Evolutionary conservation across 2,888 invertebrate genomes (phyloP).

Genomic region (Agapostemon virescens): DNA sequence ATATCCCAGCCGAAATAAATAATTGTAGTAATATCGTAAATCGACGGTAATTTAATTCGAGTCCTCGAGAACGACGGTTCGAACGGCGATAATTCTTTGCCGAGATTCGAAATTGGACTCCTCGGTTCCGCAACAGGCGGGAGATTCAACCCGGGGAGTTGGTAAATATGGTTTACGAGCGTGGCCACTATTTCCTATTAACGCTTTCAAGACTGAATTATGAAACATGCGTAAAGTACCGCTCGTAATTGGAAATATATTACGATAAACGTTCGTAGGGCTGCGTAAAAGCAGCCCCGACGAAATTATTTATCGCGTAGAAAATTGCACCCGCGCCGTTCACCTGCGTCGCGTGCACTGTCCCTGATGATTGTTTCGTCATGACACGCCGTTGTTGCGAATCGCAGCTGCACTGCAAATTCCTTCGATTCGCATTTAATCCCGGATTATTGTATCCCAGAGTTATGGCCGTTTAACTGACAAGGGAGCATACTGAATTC

Average conservation of each 20-base stretch:
- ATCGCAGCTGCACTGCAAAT: neutral
- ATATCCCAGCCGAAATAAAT: neutral
- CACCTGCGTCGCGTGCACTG: neutral
- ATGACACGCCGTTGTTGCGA: neutral
- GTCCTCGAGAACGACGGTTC: conserved; percentile 7
- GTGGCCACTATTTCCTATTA: conserved; percentile 51
- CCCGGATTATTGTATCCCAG: neutral
- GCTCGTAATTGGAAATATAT: conserved; percentile 52
- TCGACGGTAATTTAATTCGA: conserved; percentile 11
- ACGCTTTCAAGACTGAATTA: conserved; percentile 51
- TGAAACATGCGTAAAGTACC: conserved; percentile 51
- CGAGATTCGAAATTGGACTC: conserved; percentile 42
- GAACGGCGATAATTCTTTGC: conserved; percentile 41
- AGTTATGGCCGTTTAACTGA: conserved; percentile 1
- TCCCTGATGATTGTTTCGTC: conserved; percentile 17
- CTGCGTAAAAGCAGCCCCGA: conserved; percentile 1
- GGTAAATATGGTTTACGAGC: conserved; percentile 53
- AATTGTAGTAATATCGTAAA: conserved; percentile 12
- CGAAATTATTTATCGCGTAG: conserved; percentile 36
- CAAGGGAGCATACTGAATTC: neutral
- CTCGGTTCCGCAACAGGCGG: conserved; percentile 41
- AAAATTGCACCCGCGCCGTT: conserved; percentile 15
- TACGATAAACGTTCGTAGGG: conserved; percentile 37
- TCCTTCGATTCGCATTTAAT: neutral
- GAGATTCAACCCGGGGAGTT: conserved; percentile 29